Percentiles rank a stretch among this genome's conserved stretches.
These are phyloP conservation scores for Lithophane ornitopus DNA, from an alignment of 2,888 invertebrate genomes.

Conservation along the genomic window DNA sequence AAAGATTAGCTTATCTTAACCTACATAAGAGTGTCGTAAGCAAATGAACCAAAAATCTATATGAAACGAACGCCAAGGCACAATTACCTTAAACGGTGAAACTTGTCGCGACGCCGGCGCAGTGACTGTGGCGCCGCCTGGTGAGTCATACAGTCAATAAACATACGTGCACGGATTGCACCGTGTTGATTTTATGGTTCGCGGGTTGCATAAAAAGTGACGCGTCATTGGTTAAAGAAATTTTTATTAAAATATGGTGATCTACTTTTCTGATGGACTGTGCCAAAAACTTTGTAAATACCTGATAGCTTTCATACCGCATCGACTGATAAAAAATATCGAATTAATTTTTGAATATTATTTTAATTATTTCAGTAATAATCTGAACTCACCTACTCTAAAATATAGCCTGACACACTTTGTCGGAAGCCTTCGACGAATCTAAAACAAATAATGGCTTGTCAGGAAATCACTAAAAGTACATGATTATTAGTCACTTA, in stretches of 20 bases:
- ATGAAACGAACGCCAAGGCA: conserved; percentile 60
- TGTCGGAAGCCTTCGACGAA: conserved; percentile 9
- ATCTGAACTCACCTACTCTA: neutral
- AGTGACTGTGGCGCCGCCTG: conserved; percentile 70
- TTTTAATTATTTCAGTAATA: neutral
- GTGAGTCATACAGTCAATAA: conserved; percentile 68
- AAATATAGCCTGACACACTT: neutral
- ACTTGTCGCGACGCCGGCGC: conserved; percentile 63
- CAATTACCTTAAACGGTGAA: conserved; percentile 68
- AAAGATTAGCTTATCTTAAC: conserved; percentile 63
- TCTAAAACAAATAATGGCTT: neutral
- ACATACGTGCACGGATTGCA: conserved; percentile 49
- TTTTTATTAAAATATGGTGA: conserved; percentile 22
- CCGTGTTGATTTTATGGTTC: conserved; percentile 28
- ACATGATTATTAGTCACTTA: conserved; percentile 34
- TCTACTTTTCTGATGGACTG: conserved; percentile 24
- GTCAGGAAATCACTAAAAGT: conserved; percentile 1
- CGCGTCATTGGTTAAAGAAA: conserved; percentile 27
- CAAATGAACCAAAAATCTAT: conserved; percentile 66
- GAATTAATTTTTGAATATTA: neutral
- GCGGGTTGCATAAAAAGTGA: conserved; percentile 48
- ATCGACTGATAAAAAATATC: neutral
- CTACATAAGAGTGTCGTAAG: conserved; percentile 56
- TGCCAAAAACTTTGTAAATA: neutral
- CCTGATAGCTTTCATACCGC: neutral